Conservation (phyloP, 2,797 vertebrate species). For the Parauchenoglanis ngamensis region DNA sequence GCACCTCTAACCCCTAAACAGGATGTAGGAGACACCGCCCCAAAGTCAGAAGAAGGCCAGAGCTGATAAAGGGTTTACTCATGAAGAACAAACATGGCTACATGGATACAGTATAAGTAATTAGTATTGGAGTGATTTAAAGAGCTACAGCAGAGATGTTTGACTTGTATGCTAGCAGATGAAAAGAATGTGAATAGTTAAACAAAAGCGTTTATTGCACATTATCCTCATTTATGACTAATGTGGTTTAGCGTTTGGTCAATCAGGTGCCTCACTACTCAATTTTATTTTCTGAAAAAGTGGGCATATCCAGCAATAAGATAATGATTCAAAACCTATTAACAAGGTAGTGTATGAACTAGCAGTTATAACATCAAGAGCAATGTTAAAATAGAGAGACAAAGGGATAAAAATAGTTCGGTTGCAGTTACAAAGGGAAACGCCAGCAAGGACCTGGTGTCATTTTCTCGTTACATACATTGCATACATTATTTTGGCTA, state of each 20-base stretch:
- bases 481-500: neutral
- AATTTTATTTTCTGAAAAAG: neutral
- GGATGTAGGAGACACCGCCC: conserved; percentile 57
- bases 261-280: neutral
- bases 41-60: conserved; percentile 39
- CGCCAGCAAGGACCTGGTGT: neutral
- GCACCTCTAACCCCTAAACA: conserved; percentile 35
- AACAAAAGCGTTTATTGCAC: neutral
- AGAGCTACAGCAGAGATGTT: neutral
- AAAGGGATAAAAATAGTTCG: neutral
- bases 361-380: neutral
- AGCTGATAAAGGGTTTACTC: conserved; percentile 60
- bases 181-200: neutral
- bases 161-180: neutral
- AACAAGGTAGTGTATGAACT: neutral
- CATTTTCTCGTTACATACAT: neutral
- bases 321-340: neutral
- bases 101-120: conserved; percentile 15
- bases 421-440: no score
- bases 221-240: neutral
- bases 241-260: neutral
- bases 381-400: neutral
- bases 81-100: conserved; percentile 52
- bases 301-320: neutral
- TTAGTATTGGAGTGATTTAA: neutral